Evolutionary conservation across 2,888 invertebrate species (phyloP).

Genomic region (Peribatodes rhomboidaria): DNA sequence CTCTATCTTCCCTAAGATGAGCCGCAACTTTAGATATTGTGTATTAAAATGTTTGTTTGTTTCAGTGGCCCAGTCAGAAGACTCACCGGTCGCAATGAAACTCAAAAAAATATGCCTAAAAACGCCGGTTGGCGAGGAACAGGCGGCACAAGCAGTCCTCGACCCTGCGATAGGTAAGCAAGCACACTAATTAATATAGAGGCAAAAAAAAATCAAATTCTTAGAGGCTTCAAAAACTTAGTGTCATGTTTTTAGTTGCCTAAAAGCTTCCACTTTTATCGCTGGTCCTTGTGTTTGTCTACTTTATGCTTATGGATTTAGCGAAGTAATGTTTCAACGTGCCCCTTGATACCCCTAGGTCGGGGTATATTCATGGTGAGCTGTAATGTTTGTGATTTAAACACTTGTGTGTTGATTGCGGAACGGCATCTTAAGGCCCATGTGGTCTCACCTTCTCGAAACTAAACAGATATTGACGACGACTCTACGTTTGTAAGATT

Average conservation of each 20-base stretch:
- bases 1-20: background rate
- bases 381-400: background rate
- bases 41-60: constrained; percentile 52
- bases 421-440: background rate
- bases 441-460: background rate
- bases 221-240: background rate
- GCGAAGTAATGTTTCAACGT: constrained; percentile 19
- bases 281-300: background rate
- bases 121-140: constrained; percentile 90
- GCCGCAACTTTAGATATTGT: no score
- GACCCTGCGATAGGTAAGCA: constrained; percentile 88
- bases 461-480: no score
- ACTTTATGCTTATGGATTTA: constrained; percentile 2
- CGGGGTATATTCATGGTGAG: constrained; percentile 1
- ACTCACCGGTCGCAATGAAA: constrained; percentile 90
- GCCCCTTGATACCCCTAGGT: constrained; percentile 24
- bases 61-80: constrained; percentile 89
- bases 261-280: background rate
- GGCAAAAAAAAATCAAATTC: no score
- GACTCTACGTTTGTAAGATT: background rate
- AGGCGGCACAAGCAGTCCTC: constrained; percentile 89
- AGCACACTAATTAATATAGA: background rate
- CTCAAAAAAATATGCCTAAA: constrained; percentile 91
- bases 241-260: background rate
- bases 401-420: background rate